These are phyloP conservation scores for Sternarchorhynchus goeldii DNA, from an alignment of 2,797 vertebrate species.

Conservation along the genomic window DNA sequence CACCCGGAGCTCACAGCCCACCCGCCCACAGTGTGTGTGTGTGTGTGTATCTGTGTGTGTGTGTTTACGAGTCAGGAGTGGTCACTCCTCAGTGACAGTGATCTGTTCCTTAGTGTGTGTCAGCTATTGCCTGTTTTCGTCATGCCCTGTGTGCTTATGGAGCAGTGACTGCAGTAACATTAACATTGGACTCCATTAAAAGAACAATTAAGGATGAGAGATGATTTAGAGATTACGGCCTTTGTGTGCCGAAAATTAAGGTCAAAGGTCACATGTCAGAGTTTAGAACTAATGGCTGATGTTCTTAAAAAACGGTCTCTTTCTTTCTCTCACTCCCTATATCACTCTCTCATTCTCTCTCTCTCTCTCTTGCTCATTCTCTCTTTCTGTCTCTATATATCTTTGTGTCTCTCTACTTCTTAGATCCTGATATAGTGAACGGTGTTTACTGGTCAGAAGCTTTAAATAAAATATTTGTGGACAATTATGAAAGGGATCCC, in stretches of 20 bases:
- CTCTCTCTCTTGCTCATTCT: background rate
- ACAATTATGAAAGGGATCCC: conserved; percentile 94
- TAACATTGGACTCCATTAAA: conserved; percentile 35
- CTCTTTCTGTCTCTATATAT: conserved; percentile 1
- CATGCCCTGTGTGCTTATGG: conserved; percentile 33
- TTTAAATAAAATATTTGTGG: conserved; percentile 96
- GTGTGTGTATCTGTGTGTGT: conserved; percentile 24
- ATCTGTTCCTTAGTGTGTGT: conserved; percentile 66
- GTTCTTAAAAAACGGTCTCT: background rate
- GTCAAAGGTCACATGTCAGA: conserved; percentile 66
- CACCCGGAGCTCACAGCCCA: background rate
- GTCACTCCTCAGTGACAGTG: conserved; percentile 42
- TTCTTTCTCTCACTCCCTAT: background rate
- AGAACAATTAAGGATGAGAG: conserved; percentile 52
- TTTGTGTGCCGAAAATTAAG: conserved; percentile 52
- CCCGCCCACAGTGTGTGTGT: background rate
- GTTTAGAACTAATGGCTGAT: conserved; percentile 41
- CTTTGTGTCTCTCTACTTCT: conserved; percentile 19
- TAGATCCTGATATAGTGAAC: conserved; percentile 95
- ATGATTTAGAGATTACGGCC: conserved; percentile 60
- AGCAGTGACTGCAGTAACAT: conserved; percentile 43
- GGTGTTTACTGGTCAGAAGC: conserved; percentile 98
- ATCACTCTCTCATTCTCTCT: conserved; percentile 29
- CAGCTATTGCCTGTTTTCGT: conserved; percentile 70
- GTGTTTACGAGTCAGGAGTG: conserved; percentile 50